phyloP scores from a whole-genome alignment of 2,888 invertebrate species.

The Drosophila anomelani region DNA sequence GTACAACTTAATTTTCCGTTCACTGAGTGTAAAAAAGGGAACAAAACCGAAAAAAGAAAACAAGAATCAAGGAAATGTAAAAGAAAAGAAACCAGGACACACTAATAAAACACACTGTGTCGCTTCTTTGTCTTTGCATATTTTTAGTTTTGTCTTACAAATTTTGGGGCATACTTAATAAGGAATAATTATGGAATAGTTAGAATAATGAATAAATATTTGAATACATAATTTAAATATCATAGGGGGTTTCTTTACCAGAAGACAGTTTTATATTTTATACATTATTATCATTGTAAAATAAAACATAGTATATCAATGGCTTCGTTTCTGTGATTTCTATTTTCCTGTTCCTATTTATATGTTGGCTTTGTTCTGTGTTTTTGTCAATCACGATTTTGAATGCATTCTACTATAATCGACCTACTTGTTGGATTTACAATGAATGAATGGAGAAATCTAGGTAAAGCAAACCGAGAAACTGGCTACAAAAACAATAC shows the following conservation, averaged over 20 bases:
- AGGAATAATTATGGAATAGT: background rate
- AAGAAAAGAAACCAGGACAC: constrained; percentile 57
- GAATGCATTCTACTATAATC: constrained; percentile 63
- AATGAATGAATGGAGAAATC: constrained; percentile 10
- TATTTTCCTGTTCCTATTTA: background rate
- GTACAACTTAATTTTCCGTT: constrained; percentile 69
- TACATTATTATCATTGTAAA: background rate
- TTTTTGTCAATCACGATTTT: constrained; percentile 66
- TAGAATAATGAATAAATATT: background rate
- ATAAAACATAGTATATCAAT: background rate
- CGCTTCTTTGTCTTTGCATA: constrained; percentile 4
- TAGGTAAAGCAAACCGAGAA: constrained; percentile 1
- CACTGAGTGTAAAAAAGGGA: constrained; percentile 25
- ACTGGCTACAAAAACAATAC: background rate
- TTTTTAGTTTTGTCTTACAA: background rate
- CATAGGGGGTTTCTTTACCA: no score
- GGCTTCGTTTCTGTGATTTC: background rate
- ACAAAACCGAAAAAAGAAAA: constrained; percentile 4
- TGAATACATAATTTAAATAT: background rate
- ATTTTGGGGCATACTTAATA: background rate
- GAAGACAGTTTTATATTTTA: background rate
- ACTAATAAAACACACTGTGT: constrained; percentile 52
- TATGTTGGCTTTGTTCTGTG: background rate
- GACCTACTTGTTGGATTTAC: constrained; percentile 61
- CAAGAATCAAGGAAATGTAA: constrained; percentile 18